A percentile compares a stretch with the other conserved stretches of the same genome.
Conservation (phyloP, 2,113 vertebrate species). For the Leptocoma aspasia region DNA sequence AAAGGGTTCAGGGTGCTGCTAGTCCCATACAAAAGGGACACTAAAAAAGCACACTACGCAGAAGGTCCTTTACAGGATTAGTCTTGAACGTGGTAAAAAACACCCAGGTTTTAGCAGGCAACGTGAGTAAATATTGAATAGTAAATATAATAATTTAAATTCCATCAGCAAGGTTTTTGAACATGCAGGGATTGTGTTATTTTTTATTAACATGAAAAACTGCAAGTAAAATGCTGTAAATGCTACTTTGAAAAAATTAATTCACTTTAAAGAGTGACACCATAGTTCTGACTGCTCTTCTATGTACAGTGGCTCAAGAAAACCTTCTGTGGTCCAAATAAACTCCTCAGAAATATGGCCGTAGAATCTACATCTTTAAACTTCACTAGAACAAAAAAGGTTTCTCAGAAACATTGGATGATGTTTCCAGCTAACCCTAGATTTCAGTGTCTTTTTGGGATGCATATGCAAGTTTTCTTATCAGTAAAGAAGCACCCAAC, state of each 20-base stretch:
- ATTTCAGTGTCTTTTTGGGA: not conserved
- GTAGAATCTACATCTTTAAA: not conserved
- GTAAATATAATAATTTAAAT: not conserved
- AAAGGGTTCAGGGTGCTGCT: not conserved
- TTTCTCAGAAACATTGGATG: not conserved
- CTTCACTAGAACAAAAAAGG: not conserved
- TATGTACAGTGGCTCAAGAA: not conserved
- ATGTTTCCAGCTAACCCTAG: not conserved
- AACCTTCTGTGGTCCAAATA: not conserved
- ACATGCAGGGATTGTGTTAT: not conserved
- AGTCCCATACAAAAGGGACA: not conserved
- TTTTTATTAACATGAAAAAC: not conserved
- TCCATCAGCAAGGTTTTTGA: not conserved
- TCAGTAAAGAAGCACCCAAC: not conserved
- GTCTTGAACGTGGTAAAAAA: rapidly evolving
- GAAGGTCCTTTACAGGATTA: not conserved
- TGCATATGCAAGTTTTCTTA: not conserved
- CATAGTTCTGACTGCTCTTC: not conserved
- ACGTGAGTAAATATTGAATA: not conserved
- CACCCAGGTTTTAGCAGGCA: not conserved
- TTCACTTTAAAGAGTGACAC: not conserved
- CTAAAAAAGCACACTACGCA: not conserved
- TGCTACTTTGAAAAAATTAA: not conserved
- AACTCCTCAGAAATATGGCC: not conserved
- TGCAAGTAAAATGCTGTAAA: not conserved